Evolutionary conservation across 2,113 vertebrate species (phyloP).

Genomic region (Pycnonotus jocosus): DNA sequence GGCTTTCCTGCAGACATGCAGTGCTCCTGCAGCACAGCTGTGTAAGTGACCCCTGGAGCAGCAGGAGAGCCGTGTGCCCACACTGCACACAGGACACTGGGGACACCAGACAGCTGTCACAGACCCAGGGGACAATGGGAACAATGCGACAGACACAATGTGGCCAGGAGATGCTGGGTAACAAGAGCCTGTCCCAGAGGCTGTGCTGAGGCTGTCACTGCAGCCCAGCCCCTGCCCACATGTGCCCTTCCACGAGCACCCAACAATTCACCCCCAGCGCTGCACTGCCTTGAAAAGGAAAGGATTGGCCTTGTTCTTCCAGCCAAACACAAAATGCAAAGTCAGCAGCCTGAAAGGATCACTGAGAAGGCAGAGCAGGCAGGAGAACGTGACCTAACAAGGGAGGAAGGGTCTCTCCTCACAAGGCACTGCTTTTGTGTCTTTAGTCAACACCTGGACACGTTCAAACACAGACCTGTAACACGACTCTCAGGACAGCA

Average conservation of each 20-base stretch:
- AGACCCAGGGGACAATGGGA: background rate
- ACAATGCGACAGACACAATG: background rate
- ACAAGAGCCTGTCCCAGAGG: background rate
- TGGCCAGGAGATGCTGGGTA: background rate
- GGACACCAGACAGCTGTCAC: background rate
- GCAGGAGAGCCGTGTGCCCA: background rate
- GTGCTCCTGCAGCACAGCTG: background rate
- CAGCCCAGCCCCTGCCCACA: background rate
- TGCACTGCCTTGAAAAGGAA: background rate
- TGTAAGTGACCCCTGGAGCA: accelerated
- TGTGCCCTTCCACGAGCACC: background rate
- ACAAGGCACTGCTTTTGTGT: background rate
- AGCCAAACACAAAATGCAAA: constrained; percentile 19
- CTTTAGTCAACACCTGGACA: background rate
- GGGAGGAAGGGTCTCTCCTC: background rate
- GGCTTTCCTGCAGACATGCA: background rate
- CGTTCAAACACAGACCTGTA: background rate
- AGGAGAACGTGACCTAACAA: background rate
- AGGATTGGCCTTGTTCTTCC: background rate
- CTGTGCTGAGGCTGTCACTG: background rate
- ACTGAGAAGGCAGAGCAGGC: background rate
- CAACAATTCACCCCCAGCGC: background rate
- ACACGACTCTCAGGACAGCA: background rate
- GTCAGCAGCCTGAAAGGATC: constrained; percentile 36
- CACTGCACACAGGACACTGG: background rate